phyloP scores from a whole-genome alignment of 2,113 vertebrate species.

The Ameiurus melas region DNA sequence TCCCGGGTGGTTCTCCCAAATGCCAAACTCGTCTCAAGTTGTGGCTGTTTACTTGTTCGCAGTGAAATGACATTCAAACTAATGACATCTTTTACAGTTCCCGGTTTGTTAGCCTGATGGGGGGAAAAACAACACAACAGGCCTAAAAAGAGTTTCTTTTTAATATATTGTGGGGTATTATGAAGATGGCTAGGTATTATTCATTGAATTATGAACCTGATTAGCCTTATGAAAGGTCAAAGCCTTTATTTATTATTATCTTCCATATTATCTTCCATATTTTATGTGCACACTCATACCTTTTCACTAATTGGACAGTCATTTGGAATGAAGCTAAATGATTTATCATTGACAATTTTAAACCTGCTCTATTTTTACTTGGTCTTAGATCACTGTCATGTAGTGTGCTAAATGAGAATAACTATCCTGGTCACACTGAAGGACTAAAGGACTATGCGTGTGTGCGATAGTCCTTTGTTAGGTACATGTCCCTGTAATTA shows the following conservation, averaged over 20 bases:
- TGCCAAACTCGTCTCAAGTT: constrained; percentile 67
- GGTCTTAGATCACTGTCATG: constrained; percentile 31
- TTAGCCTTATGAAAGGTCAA: constrained; percentile 22
- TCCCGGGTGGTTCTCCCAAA: constrained; percentile 65
- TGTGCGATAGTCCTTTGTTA: neutral
- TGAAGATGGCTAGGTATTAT: constrained; percentile 13
- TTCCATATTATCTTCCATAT: constrained; percentile 42
- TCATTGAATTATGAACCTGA: constrained; percentile 38
- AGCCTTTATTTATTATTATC: constrained; percentile 47
- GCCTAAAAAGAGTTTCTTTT: neutral
- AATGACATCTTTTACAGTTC: constrained; percentile 68
- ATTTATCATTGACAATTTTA: constrained; percentile 45
- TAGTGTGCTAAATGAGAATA: constrained; percentile 31
- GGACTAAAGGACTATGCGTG: constrained; percentile 22
- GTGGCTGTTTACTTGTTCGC: constrained; percentile 60
- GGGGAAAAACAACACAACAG: neutral
- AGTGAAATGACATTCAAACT: constrained; percentile 64
- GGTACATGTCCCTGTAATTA: neutral
- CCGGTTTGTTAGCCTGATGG: constrained; percentile 56
- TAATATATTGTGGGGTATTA: neutral
- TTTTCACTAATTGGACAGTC: constrained; percentile 40
- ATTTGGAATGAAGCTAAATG: constrained; percentile 23
- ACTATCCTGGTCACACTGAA: constrained; percentile 4
- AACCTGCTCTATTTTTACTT: constrained; percentile 38
- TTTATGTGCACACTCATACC: constrained; percentile 30